These are phyloP conservation scores for Pseudochromis fuscus DNA, from an alignment of 2,797 vertebrate species.

Conservation along the genomic window DNA sequence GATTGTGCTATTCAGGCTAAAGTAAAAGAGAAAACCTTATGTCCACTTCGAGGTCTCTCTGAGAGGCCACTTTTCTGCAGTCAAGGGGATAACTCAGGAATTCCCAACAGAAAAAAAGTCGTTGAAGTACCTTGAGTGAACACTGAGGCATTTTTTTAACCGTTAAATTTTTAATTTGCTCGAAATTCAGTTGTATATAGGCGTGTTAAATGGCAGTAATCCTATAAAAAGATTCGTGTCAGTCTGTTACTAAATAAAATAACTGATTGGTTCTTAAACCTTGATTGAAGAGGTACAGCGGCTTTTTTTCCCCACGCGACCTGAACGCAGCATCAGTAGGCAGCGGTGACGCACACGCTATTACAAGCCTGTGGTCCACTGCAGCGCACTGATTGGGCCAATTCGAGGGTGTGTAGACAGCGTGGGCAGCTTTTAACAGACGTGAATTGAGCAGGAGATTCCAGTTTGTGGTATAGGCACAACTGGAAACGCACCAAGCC, in stretches of 20 bases:
- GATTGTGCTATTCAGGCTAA: too few relatives aligned
- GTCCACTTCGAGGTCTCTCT: background rate
- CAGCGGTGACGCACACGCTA: constrained; percentile 77
- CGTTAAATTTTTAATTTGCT: too few relatives aligned
- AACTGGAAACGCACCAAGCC: constrained; percentile 63
- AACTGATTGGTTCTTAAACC: too few relatives aligned
- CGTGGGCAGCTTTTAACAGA: constrained; percentile 82
- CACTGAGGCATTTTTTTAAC: too few relatives aligned
- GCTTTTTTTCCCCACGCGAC: constrained; percentile 50
- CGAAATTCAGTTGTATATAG: too few relatives aligned
- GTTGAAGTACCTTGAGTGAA: too few relatives aligned
- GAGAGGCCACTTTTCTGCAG: background rate
- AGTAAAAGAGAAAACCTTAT: background rate
- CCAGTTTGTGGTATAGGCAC: constrained; percentile 74
- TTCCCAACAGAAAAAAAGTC: background rate
- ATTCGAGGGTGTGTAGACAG: constrained; percentile 84
- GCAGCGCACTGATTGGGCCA: constrained; percentile 81
- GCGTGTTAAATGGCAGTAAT: too few relatives aligned
- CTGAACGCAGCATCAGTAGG: constrained; percentile 69
- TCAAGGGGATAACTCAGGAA: constrained; percentile 5
- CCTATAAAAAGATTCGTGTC: too few relatives aligned
- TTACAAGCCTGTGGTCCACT: constrained; percentile 77
- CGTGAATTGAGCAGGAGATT: constrained; percentile 82
- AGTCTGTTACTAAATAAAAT: too few relatives aligned
- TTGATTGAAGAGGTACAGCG: constrained; percentile 14